phyloP scores from a whole-genome alignment of 2,797 vertebrate species.

The Pseudopleuronectes americanus region DNA sequence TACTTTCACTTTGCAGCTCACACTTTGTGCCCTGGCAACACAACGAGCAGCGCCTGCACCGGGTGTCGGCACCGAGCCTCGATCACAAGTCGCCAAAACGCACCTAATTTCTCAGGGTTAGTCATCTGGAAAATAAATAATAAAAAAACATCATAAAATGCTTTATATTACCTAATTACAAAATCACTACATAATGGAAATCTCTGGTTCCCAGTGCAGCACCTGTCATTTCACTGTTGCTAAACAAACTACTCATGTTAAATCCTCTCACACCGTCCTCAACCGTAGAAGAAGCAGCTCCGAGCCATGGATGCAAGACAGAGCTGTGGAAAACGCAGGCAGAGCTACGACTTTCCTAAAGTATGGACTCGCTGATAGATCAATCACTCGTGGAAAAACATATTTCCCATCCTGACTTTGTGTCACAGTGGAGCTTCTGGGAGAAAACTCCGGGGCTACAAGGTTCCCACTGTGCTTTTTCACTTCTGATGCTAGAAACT shows the following conservation, averaged over 20 bases:
- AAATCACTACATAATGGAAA: too few relatives aligned
- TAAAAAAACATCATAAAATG: too few relatives aligned
- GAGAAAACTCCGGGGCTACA: slow-evolving; percentile 7
- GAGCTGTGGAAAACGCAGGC: slow-evolving; percentile 23
- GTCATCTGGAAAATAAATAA: too few relatives aligned
- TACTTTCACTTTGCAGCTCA: neutral
- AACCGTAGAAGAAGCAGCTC: neutral
- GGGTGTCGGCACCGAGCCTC: too few relatives aligned
- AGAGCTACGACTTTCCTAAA: too few relatives aligned
- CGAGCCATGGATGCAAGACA: neutral
- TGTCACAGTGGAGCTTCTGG: neutral
- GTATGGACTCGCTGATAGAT: neutral
- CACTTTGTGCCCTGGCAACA: too few relatives aligned
- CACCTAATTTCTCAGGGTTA: too few relatives aligned
- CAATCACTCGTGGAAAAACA: slow-evolving; percentile 12
- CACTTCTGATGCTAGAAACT: too few relatives aligned
- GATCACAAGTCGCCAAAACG: too few relatives aligned
- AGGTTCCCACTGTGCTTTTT: slow-evolving; percentile 7
- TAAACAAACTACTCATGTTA: slow-evolving; percentile 4
- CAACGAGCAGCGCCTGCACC: too few relatives aligned
- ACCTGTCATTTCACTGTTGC: slow-evolving; percentile 10
- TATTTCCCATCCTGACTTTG: slow-evolving; percentile 1
- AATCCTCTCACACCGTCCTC: neutral
- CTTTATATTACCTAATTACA: too few relatives aligned
- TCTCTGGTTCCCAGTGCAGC: neutral